These are phyloP conservation scores for Lymantria monacha DNA, from an alignment of 2,888 invertebrate species.

Conservation along the genomic window DNA sequence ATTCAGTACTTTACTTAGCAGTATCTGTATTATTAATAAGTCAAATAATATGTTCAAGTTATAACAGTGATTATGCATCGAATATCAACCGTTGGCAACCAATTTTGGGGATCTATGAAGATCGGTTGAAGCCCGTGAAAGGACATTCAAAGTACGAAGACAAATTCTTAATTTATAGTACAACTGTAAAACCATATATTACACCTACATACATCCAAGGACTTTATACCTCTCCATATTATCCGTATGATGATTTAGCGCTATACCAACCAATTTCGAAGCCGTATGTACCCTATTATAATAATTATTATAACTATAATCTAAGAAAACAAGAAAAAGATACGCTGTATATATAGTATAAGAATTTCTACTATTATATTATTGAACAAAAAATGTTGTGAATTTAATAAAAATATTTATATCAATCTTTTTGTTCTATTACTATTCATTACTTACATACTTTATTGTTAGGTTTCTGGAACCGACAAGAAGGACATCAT, in stretches of 20 bases:
- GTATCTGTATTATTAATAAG: conserved; percentile 18
- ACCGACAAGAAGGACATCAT: no score
- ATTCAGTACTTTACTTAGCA: not conserved
- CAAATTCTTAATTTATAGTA: conserved; percentile 38
- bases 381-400: no score
- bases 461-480: no score
- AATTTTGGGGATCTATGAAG: conserved; percentile 32
- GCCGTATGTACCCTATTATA: conserved; percentile 32
- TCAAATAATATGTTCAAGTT: conserved; percentile 3
- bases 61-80: conserved; percentile 9
- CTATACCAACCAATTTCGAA: conserved; percentile 32
- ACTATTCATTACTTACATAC: no score
- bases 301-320: conserved; percentile 30
- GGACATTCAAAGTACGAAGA: conserved; percentile 33
- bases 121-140: conserved; percentile 44
- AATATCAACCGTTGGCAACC: conserved; percentile 43
- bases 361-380: no score
- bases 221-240: conserved; percentile 48
- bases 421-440: no score
- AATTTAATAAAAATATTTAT: no score
- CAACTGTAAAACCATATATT: conserved; percentile 32
- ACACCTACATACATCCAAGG: conserved; percentile 36
- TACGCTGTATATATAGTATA: conserved; percentile 6
- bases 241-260: conserved; percentile 32
- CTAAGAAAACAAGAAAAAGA: conserved; percentile 45